Conservation (phyloP, 2,113 vertebrate genomes). For the Lamprotornis superbus region DNA sequence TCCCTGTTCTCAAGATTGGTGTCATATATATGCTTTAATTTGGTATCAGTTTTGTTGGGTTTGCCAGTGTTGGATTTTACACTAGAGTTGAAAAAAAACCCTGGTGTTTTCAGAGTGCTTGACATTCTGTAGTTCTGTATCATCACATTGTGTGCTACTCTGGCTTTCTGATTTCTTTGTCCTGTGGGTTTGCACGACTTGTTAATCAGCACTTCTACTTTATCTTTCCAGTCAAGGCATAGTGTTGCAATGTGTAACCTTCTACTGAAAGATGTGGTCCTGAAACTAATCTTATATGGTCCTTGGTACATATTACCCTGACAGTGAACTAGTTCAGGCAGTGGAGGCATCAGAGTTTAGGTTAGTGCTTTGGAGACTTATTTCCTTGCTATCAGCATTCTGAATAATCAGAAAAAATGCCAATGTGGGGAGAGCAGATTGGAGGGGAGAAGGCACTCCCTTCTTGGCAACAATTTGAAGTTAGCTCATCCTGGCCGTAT, state of each 20-base stretch:
- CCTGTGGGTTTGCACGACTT: neutral
- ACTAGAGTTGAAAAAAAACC: neutral
- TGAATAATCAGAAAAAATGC: neutral
- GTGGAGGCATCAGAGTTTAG: neutral
- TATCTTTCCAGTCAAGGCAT: neutral
- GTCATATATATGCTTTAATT: neutral
- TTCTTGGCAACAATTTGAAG: constrained; percentile 13
- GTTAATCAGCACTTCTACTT: neutral
- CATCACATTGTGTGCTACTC: rapidly evolving
- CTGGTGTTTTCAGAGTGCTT: neutral
- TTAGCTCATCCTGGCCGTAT: neutral
- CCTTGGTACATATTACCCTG: neutral
- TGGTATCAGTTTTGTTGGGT: neutral
- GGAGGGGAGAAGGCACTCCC: neutral
- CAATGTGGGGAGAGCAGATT: neutral
- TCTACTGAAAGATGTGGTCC: neutral
- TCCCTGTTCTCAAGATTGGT: neutral
- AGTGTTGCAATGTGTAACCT: neutral
- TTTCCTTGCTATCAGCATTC: neutral
- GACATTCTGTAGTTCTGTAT: neutral
- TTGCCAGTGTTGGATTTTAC: neutral
- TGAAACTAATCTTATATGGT: neutral
- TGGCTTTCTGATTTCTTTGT: neutral
- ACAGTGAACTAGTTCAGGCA: neutral
- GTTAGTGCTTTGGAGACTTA: neutral